Evolutionary conservation across 2,797 vertebrate species (phyloP).

Genomic region (Poecilia gillii): DNA sequence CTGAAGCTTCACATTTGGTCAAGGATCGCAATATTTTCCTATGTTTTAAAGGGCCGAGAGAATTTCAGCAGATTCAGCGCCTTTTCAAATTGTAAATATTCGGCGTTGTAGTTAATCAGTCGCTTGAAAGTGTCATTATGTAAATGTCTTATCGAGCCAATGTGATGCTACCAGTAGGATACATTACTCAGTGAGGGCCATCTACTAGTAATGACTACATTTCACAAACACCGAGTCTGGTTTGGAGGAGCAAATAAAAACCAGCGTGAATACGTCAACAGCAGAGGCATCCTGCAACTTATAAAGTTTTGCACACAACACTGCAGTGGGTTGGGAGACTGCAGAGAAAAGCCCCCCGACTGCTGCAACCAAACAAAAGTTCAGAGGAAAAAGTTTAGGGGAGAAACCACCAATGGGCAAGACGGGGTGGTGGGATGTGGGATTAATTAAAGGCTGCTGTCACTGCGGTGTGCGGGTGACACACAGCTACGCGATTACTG

Average conservation of each 20-base stretch:
- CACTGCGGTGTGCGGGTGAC: constrained; percentile 71
- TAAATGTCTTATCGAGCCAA: constrained; percentile 40
- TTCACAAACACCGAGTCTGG: constrained; percentile 37
- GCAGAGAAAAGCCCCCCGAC: constrained; percentile 17
- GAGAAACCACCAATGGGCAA: constrained; percentile 59
- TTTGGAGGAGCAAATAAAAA: constrained; percentile 10
- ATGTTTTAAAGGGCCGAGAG: constrained; percentile 43
- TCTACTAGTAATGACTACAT: constrained; percentile 37
- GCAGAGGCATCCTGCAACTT: constrained; percentile 48
- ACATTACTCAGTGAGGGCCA: constrained; percentile 20
- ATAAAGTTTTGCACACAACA: constrained; percentile 41
- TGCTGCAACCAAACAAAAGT: constrained; percentile 52
- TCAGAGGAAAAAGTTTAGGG: constrained; percentile 55
- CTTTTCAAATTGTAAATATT: constrained; percentile 74
- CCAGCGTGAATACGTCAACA: constrained; percentile 52
- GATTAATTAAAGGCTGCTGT: constrained; percentile 81
- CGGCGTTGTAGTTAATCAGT: constrained; percentile 72
- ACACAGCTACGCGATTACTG: constrained; percentile 71
- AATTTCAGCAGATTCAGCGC: constrained; percentile 67
- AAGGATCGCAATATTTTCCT: constrained; percentile 55
- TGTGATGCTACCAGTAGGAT: constrained; percentile 38
- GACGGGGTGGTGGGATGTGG: constrained; percentile 60
- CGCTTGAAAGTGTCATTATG: constrained; percentile 69
- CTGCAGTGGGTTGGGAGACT: constrained; percentile 39
- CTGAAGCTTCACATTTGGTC: constrained; percentile 43